These are phyloP conservation scores for Anadara kagoshimensis DNA, from an alignment of 1,140 invertebrate genomes.

Conservation along the genomic window DNA sequence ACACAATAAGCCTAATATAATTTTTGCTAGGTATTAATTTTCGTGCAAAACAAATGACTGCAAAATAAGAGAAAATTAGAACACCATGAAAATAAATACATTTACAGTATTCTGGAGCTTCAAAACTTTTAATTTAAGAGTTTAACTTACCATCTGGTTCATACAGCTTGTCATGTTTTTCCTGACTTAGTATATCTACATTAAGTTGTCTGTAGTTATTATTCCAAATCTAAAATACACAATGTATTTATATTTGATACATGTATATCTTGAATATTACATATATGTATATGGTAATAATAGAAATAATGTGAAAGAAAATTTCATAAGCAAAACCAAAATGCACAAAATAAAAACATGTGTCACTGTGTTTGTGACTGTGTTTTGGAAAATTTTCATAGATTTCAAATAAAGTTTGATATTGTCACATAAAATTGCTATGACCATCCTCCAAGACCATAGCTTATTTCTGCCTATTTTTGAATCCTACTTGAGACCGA, in stretches of 20 bases:
- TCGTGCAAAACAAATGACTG: no score
- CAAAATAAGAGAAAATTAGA: no score
- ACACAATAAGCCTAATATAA: no score
- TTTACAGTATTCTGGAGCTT: no score
- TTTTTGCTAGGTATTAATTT: no score
- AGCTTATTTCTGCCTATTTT: no score
- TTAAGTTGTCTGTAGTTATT: constrained; percentile 53
- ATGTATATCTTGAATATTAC: constrained; percentile 16
- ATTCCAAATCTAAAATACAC: constrained; percentile 59
- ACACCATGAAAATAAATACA: no score
- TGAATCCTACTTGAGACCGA: no score
- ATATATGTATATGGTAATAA: background rate
- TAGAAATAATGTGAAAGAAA: background rate
- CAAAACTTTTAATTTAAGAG: background rate
- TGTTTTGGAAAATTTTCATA: background rate
- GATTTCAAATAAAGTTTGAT: background rate
- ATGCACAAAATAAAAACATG: constrained; percentile 12
- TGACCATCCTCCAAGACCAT: no score
- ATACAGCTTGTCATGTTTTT: constrained; percentile 68
- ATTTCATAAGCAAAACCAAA: constrained; percentile 17
- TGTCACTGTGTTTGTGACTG: background rate
- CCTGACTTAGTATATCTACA: constrained; percentile 55
- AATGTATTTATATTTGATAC: constrained; percentile 11
- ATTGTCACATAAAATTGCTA: no score
- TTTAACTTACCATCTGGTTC: constrained; percentile 58